Percentiles rank a stretch among this genome's conserved stretches.
phyloP scores from a whole-genome alignment of 2,113 vertebrate species.

The Tragelaphus imberbis region DNA sequence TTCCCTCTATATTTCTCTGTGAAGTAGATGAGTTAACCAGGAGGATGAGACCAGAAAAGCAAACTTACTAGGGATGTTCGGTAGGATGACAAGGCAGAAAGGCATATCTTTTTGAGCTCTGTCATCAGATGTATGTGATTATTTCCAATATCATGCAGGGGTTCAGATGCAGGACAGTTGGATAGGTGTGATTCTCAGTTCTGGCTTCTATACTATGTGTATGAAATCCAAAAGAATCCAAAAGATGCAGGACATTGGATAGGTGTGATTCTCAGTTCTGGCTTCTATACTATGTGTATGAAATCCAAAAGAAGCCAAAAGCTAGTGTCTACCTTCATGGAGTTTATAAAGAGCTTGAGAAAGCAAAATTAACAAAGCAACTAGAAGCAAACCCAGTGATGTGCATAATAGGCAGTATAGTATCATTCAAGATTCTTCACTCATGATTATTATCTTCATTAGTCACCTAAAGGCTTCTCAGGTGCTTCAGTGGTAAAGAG shows the following conservation, averaged over 20 bases:
- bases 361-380: neutral
- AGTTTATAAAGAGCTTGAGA: neutral
- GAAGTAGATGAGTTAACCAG: neutral
- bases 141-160: neutral
- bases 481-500: neutral
- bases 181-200: neutral
- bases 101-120: neutral
- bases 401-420: fast-evolving
- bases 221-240: neutral
- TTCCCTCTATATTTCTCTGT: neutral
- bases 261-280: neutral
- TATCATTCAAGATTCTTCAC: neutral
- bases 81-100: neutral
- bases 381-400: neutral
- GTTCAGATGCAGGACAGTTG: neutral
- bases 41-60: neutral
- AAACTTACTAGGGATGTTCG: neutral
- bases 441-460: neutral
- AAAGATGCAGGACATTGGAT: neutral
- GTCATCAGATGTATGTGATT: neutral
- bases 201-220: neutral
- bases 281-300: neutral
- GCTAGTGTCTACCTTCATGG: neutral
- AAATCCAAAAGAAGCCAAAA: neutral
- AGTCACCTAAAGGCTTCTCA: neutral